A percentile compares a stretch with the other conserved stretches of the same genome.
phyloP scores from a whole-genome alignment of 37 sponge, comb jelly and placozoan species.

The Hormiphora californensis region DNA sequence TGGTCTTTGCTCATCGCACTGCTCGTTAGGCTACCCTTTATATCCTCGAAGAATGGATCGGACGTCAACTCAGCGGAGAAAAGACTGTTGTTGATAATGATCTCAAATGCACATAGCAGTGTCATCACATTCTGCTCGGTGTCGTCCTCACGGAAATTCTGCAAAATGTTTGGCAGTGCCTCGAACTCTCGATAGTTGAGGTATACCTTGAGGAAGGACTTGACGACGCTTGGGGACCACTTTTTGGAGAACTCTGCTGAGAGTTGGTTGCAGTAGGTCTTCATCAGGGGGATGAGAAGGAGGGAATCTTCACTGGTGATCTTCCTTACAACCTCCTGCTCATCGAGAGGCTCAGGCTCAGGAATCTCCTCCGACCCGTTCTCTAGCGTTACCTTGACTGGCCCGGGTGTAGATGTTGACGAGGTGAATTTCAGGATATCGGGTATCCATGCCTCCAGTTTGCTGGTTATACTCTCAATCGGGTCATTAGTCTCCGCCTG shows the following conservation, averaged over 20 bases:
- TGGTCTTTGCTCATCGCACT: slow-evolving; percentile 14
- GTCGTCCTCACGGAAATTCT: slow-evolving; percentile 21
- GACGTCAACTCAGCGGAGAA: background rate
- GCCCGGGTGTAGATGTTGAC: background rate
- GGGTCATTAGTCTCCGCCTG: slow-evolving; percentile 9
- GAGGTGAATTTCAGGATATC: background rate
- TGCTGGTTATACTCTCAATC: background rate
- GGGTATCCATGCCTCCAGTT: slow-evolving; percentile 39
- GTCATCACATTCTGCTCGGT: slow-evolving; percentile 42
- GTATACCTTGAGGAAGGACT: slow-evolving; percentile 19
- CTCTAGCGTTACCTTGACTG: background rate
- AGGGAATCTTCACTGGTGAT: background rate
- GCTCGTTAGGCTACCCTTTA: background rate
- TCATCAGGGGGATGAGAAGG: slow-evolving; percentile 28
- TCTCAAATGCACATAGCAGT: slow-evolving; percentile 25
- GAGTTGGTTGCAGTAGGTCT: slow-evolving; percentile 36
- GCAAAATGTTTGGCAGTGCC: slow-evolving; percentile 43
- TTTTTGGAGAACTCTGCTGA: background rate
- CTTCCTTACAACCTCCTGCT: background rate
- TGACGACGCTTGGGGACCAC: slow-evolving; percentile 11
- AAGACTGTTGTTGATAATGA: background rate
- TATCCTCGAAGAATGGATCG: background rate
- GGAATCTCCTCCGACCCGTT: background rate
- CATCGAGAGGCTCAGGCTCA: background rate
- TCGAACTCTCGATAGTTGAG: slow-evolving; percentile 32